A percentile compares a stretch with the other conserved stretches of the same genome.
phyloP scores from a whole-genome alignment of 30 jellyfish, hydroid and myxozoan species.

The Mastigias papua region DNA sequence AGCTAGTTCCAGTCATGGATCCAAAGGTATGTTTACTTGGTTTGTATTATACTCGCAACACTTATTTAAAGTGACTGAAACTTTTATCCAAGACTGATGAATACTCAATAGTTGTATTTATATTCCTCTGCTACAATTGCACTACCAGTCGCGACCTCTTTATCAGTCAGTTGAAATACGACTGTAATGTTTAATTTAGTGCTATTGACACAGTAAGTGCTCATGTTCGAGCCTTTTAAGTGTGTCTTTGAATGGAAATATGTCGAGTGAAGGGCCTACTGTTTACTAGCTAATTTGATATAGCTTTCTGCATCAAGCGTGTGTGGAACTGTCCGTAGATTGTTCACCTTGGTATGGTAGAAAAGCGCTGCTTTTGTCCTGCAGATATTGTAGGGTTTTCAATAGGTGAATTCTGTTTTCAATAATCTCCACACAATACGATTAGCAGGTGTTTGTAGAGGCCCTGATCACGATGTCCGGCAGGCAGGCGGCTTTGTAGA shows the following conservation, averaged over 20 bases:
- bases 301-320: not conserved
- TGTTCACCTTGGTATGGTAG: not conserved
- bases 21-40: constrained; percentile 18
- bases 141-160: not conserved
- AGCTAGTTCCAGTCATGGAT: not conserved
- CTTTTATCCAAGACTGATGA: too few relatives aligned
- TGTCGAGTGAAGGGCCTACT: not conserved
- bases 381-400: not conserved
- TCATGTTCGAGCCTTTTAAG: not conserved
- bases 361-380: constrained; percentile 21
- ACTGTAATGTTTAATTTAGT: not conserved
- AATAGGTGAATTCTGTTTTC: constrained; percentile 44
- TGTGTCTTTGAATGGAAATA: not conserved
- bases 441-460: constrained; percentile 46
- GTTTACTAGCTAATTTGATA: not conserved
- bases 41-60: not conserved
- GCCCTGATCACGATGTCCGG: not conserved
- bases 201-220: not conserved
- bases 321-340: not conserved
- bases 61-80: not conserved
- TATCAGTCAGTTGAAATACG: too few relatives aligned
- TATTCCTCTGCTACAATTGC: not conserved
- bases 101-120: not conserved
- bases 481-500: not conserved
- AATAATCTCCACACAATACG: constrained; percentile 19